Base-by-base conservation (phyloP, 2,888 invertebrate species). In the Synergus gifuensis region DNA sequence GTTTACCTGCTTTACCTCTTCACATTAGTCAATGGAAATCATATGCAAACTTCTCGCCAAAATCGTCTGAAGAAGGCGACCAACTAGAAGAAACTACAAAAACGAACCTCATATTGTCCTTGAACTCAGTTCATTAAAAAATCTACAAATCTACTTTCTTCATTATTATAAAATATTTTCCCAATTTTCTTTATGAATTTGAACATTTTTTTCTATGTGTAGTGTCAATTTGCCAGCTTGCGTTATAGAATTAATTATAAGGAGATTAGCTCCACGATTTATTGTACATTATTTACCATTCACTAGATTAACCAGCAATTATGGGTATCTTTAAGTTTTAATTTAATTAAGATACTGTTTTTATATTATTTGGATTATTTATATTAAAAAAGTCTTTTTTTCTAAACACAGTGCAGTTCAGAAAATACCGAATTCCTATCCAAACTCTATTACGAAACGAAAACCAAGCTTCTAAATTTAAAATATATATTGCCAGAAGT, bases 361-460 rank as follows among this genome's bases (percentile, higher is more conserved):
- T 86, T 86, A 82, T 87, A 86, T 85, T 87, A 86, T 85, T 83
- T 84, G 79, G 76, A 77, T 83, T 88, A 88, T 88, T 87, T 87
- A 87, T 87, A 85, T 85, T 84, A 85, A 86, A 86, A n/a, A 67
- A 79, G 83, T 54, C 67, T 62, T 85, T 84, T 84, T 83, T 78
- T 80, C 60, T 40, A 64, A 76, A 76, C 76, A 28, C 9, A 58
- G 66, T 40, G n/a, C 28, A 14, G 11, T 42, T 76, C 44, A 7
- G 18, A n/a, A n/a, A 62, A 76, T 44, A 18, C 4, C 12, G 14
- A 22, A 14, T 4, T 44, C n/a, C 22, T 14, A 28, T 28, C 14
- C n/a, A 54, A 54, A 73, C 18, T 42, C 3, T 77, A 5, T 46
- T 22, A 9, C 44, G 5, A 69, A 69, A 40, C 9, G 44, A 42